A percentile compares a stretch with the other conserved stretches of the same genome.
Evolutionary conservation across 2,888 invertebrate species (phyloP).

Genomic region (Melieria crassipennis): DNA sequence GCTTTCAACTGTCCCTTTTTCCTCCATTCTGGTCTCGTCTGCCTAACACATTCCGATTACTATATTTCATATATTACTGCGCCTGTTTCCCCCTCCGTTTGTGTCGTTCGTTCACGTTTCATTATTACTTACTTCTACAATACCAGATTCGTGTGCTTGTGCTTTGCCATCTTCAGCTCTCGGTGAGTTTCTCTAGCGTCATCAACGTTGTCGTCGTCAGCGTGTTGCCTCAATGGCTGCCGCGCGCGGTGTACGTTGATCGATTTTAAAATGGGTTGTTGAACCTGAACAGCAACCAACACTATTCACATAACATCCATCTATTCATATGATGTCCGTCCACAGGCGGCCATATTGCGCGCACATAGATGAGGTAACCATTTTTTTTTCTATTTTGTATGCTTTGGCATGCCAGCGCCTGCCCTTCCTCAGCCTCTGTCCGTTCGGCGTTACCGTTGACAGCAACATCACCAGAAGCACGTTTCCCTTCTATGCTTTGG

Average conservation of each 20-base stretch:
- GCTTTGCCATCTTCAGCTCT: too few relatives aligned
- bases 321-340: not conserved
- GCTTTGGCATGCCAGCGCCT: slow-evolving; percentile 3
- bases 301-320: not conserved
- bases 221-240: too few relatives aligned
- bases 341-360: slow-evolving; percentile 2
- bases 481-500: not conserved
- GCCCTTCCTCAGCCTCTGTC: not conserved
- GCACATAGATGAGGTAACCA: not conserved
- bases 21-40: too few relatives aligned
- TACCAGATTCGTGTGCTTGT: too few relatives aligned
- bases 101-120: too few relatives aligned
- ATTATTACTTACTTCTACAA: too few relatives aligned
- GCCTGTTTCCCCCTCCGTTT: too few relatives aligned
- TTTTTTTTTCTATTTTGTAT: not conserved
- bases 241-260: not conserved
- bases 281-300: slow-evolving; percentile 7
- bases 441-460: not conserved
- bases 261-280: slow-evolving; percentile 30
- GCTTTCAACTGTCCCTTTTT: too few relatives aligned
- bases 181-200: too few relatives aligned
- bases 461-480: not conserved
- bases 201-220: too few relatives aligned
- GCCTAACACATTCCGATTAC: too few relatives aligned
- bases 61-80: too few relatives aligned